Percentiles rank a stretch among this genome's conserved stretches.
Conservation (phyloP, 2,888 invertebrate genomes). For the Phengaris alcon region DNA sequence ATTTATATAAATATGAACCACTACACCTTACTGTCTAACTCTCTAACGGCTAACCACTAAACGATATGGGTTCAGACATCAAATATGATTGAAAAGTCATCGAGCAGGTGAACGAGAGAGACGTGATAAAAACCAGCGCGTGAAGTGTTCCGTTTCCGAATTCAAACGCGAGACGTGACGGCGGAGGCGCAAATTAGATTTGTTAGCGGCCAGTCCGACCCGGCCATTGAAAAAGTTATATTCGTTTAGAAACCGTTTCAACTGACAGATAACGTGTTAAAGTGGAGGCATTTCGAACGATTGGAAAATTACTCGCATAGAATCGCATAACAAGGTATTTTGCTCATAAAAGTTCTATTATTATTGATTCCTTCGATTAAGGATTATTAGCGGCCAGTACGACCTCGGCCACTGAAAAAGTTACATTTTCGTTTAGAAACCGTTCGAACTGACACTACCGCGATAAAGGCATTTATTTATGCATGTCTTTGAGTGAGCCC, state of each 20-base stretch:
- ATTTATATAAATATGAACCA: neutral
- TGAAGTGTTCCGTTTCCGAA: constrained; percentile 46
- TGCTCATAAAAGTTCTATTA: too few relatives aligned
- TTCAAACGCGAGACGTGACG: constrained; percentile 64
- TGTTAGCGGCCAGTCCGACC: constrained; percentile 53
- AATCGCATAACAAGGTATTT: too few relatives aligned
- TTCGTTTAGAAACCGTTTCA: constrained; percentile 31
- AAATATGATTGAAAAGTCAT: constrained; percentile 19
- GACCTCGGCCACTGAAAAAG: too few relatives aligned
- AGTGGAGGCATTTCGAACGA: too few relatives aligned
- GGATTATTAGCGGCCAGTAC: too few relatives aligned
- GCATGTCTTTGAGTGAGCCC: too few relatives aligned
- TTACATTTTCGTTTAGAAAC: too few relatives aligned
- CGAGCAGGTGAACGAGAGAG: constrained; percentile 18
- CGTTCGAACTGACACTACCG: too few relatives aligned
- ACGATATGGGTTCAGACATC: neutral
- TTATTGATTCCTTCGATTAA: too few relatives aligned
- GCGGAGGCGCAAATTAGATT: constrained; percentile 69
- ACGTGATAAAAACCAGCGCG: constrained; percentile 17
- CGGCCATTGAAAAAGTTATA: constrained; percentile 32
- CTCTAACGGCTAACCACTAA: neutral
- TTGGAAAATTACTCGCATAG: too few relatives aligned
- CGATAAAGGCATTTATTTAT: too few relatives aligned
- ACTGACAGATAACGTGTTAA: constrained; percentile 2
- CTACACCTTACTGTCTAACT: neutral